A percentile compares a stretch with the other conserved stretches of the same genome.
Evolutionary conservation across 2,113 vertebrate genomes (phyloP).

Genomic region (Mustela nigripes): DNA sequence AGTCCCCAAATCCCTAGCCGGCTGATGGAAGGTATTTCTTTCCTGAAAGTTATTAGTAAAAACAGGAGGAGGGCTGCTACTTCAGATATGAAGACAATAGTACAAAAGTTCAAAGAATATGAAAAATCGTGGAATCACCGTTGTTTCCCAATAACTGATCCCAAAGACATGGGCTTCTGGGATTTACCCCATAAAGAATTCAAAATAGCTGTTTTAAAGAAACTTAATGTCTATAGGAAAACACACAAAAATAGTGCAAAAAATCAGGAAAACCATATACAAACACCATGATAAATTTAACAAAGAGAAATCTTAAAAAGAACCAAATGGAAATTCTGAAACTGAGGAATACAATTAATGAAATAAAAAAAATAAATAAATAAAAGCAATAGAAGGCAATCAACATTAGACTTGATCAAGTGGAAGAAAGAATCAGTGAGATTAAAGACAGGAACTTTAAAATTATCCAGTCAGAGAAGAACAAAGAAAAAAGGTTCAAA

Average conservation of each 20-base stretch:
- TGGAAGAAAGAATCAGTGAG: background rate
- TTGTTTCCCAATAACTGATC: background rate
- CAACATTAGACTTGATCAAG: background rate
- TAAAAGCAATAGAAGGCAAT: background rate
- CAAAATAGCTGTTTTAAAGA: background rate
- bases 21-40: constrained; percentile 1
- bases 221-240: background rate
- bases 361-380: background rate
- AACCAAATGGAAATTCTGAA: background rate
- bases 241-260: background rate
- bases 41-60: background rate
- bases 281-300: background rate
- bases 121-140: background rate
- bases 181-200: background rate
- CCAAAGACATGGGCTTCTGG: background rate
- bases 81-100: background rate
- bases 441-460: background rate
- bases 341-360: background rate
- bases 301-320: background rate
- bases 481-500: background rate
- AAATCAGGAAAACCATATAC: constrained; percentile 2
- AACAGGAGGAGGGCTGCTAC: background rate
- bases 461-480: background rate
- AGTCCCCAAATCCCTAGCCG: background rate
- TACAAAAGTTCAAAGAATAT: background rate